A percentile compares a stretch with the other conserved stretches of the same genome.
These are phyloP conservation scores for Erythrolamprus reginae DNA, from an alignment of 2,113 vertebrate species.

Conservation along the genomic window DNA sequence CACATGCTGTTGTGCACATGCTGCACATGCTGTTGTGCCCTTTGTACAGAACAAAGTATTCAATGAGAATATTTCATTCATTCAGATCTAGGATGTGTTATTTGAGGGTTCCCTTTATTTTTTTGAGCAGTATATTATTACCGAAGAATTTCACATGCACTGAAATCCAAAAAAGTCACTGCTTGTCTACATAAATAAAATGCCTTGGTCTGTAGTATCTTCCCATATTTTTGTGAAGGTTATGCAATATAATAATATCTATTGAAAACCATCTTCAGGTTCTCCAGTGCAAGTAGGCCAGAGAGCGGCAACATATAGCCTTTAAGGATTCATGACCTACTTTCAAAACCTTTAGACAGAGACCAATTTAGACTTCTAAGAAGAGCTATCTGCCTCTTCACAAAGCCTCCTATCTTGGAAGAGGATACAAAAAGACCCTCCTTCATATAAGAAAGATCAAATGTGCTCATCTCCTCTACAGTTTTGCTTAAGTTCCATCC, in stretches of 20 bases:
- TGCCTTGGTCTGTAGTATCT: background rate
- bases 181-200: background rate
- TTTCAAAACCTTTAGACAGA: background rate
- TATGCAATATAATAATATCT: background rate
- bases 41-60: too few species aligned
- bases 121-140: too few species aligned
- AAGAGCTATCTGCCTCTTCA: background rate
- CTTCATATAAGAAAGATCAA: background rate
- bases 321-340: background rate
- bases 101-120: too few species aligned
- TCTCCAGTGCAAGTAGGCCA: background rate
- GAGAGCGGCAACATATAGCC: background rate
- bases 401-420: background rate
- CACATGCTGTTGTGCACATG: too few species aligned
- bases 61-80: too few species aligned
- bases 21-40: too few species aligned
- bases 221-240: background rate
- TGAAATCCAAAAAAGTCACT: background rate
- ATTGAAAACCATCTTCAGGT: background rate
- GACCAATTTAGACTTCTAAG: background rate
- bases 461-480: background rate
- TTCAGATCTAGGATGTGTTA: too few species aligned
- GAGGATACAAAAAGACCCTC: background rate
- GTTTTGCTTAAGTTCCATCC: background rate
- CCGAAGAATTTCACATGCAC: background rate